These are phyloP conservation scores for Tenebrio molitor DNA, from an alignment of 1,140 invertebrate genomes.

Conservation along the genomic window DNA sequence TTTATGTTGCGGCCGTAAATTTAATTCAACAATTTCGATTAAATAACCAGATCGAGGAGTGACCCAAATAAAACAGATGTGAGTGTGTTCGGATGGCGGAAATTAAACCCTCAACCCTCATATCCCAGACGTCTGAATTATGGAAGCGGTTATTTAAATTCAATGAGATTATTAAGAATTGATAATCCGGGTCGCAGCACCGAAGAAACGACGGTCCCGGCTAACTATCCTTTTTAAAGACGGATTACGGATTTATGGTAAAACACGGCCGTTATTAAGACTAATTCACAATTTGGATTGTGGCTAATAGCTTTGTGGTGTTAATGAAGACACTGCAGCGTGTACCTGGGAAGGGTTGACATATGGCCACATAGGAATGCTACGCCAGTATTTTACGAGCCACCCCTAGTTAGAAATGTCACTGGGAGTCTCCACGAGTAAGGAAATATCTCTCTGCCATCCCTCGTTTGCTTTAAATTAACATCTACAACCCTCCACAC, in stretches of 20 bases:
- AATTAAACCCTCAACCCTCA: constrained; percentile 25
- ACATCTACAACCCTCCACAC: constrained; percentile 6
- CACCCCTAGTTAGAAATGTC: constrained; percentile 3
- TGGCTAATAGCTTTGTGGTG: constrained; percentile 1
- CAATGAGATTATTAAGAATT: constrained; percentile 11
- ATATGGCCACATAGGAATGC: constrained; percentile 7
- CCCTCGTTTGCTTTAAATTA: constrained; percentile 5
- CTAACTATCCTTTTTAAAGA: too few relatives aligned
- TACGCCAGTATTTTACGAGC: background rate
- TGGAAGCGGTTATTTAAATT: constrained; percentile 4
- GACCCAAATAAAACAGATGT: constrained; percentile 29
- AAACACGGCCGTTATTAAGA: background rate
- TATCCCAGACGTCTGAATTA: constrained; percentile 10
- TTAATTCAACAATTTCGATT: constrained; percentile 20
- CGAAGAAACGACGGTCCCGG: background rate
- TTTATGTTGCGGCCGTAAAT: constrained; percentile 18
- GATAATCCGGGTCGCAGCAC: background rate
- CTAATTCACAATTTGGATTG: background rate
- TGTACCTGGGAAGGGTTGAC: background rate
- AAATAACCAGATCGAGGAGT: constrained; percentile 6
- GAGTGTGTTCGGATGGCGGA: background rate
- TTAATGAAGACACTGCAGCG: constrained; percentile 9
- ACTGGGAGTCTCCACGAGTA: background rate
- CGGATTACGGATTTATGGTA: background rate
- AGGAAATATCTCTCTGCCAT: constrained; percentile 6